phyloP scores from a whole-genome alignment of 1,140 invertebrate species.

The Magallana ariakensis region DNA sequence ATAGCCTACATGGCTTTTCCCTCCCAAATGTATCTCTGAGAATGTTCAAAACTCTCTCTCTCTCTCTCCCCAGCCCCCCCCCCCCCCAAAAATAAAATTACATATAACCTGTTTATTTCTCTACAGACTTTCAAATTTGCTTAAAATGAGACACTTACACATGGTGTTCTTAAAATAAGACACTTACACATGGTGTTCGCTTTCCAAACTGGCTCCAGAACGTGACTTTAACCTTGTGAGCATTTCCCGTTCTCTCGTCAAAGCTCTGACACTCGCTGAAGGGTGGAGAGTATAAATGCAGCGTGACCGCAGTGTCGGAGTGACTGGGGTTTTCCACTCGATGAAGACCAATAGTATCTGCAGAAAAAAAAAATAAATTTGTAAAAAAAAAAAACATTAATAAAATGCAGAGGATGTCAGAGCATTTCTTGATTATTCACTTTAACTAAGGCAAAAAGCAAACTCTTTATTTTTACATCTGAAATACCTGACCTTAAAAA shows the following conservation, averaged over 20 bases:
- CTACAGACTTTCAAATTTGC: too few species aligned
- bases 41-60: too few species aligned
- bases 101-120: too few species aligned
- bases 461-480: too few species aligned
- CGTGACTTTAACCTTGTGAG: slow-evolving; percentile 86
- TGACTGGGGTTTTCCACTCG: slow-evolving; percentile 97
- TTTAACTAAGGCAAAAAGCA: too few species aligned
- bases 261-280: slow-evolving; percentile 94
- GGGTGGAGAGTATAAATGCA: slow-evolving; percentile 98
- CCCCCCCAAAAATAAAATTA: too few species aligned
- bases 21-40: too few species aligned
- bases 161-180: slow-evolving; percentile 73
- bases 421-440: too few species aligned
- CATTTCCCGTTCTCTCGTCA: slow-evolving; percentile 93
- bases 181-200: slow-evolving; percentile 76
- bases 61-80: too few species aligned
- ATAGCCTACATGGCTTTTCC: too few species aligned
- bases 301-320: slow-evolving; percentile 90
- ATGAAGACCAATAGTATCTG: slow-evolving; percentile 96
- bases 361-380: slow-evolving; percentile 51
- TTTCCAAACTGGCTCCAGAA: slow-evolving; percentile 94
- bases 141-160: slow-evolving; percentile 72
- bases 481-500: too few species aligned
- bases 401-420: too few species aligned
- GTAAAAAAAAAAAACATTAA: not conserved